Evolutionary conservation across 1,140 invertebrate genomes (phyloP), one percentile per base, ranked within the genome.

Genomic region (Ceratina japonica): DNA sequence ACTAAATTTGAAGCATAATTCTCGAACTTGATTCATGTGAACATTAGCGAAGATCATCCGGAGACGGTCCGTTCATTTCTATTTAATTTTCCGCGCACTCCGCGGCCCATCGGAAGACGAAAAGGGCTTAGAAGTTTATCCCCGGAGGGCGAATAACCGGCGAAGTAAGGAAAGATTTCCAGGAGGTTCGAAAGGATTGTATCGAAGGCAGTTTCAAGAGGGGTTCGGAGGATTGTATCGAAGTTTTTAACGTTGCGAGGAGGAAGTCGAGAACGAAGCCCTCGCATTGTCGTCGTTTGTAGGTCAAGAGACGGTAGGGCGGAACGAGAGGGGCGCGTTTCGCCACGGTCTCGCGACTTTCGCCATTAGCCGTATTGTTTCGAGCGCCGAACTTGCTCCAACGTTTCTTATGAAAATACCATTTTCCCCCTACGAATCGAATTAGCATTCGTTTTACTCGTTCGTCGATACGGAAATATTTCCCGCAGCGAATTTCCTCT

Each of bases 281-380:
- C 63, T 24, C 7, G 8, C 15, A 75, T 84, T 70, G 82, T 56
- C 64, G 27, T 85, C 37, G 37, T 85, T 84, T 81, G 44, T 84
- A 61, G 82, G 79, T 70, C 75, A 56, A 71, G 37, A 65, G 31
- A 51, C 7, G 20, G 20, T 54, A 22, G 20, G 16, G 56, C 1
- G 49, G n/a, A 37, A 31, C 12, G 65, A 56, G 2, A n/a, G 37
- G 37, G 37, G 37, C 2, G 37, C 37, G 49, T 13, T 72, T 74
- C 4, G 72, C 56, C 44, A 54, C 56, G 64, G 37, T 59, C 24
- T 77, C 52, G 15, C 65, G 54, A 85, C 51, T 85, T 72, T 75
- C 24, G 20, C 73, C 70, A 86, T 87, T 83, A 83, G 44, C 69
- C 68, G 69, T 83, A 88, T 87, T 88, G 80, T 87, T 86, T 83